Evolutionary conservation across 2,888 invertebrate genomes (phyloP), one percentile per base, ranked within the genome.

Genomic region (Dasypolia templi): DNA sequence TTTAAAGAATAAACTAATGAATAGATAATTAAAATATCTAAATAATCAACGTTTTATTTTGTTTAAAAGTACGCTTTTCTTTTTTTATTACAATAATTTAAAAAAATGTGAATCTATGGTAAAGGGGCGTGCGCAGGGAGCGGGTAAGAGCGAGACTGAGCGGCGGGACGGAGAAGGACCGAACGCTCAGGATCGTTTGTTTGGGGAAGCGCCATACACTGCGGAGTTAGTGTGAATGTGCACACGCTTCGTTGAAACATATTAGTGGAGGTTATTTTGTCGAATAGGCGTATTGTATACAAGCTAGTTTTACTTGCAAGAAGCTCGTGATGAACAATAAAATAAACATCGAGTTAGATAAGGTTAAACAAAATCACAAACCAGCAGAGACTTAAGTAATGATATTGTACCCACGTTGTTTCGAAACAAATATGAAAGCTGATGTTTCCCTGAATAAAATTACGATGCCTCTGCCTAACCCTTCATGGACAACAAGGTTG

Each of bases 251-350:
- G 63, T 61, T 79, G 62, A 58, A 58, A 56, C 26, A 39, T 14
- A 53, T 70, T 79, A 51, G 32, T 79, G 26, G 22, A 12, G 35
- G 17, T 62, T 53, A 79, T 79, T 56, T 62, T 51, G 32, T 61
- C 12, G n/a, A 67, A 58, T 17, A 66, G n/a, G 46, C 22, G 39
- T 63, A 26, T 44, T 63, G 1, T 49, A 42, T 42, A 46, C 14
- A 14, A 56, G 17, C 14, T 42, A 64, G 49, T 53, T 63, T 19
- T 29, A 26, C 22, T 29, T 2, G 4, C 7, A 44, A 3, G 44
- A n/a, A 55, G 7, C 1, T 9, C 17, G 35, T 35, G 7, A 19
- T 9, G 7, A 44, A 35, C 11, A 66, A n/a, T 42, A 42, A 42
- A 19, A 26, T 42, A 14, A 58, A 46, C 0, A 49, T 67, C 5